Conservation (phyloP, 2,113 vertebrate species). For the Noctilio leporinus region DNA sequence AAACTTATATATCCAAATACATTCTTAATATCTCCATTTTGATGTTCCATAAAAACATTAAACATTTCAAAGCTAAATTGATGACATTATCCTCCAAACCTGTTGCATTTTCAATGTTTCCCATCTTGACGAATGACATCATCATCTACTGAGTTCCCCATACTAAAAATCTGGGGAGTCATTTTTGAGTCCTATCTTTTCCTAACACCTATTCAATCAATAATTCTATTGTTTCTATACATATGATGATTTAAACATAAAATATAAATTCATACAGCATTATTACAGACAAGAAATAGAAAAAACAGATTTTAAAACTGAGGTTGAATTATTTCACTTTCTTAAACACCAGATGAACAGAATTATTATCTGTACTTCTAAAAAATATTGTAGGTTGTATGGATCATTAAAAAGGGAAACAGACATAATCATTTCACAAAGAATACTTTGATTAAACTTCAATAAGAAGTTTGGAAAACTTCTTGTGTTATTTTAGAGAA, state of each 20-base stretch:
- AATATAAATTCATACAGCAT: background rate
- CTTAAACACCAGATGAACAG: background rate
- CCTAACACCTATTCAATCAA: background rate
- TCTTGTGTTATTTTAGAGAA: background rate
- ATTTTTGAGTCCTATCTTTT: background rate
- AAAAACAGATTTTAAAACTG: background rate
- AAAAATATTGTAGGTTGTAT: background rate
- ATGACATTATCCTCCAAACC: background rate
- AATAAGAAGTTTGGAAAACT: background rate
- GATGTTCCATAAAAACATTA: background rate
- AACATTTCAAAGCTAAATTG: constrained; percentile 16
- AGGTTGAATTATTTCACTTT: constrained; percentile 2
- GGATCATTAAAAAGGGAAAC: background rate
- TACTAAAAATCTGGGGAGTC: background rate
- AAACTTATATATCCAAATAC: background rate
- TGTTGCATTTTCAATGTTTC: background rate
- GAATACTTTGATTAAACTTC: background rate
- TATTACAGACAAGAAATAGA: background rate
- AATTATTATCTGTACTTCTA: background rate
- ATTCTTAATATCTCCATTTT: background rate
- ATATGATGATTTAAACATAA: background rate
- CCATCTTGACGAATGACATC: background rate
- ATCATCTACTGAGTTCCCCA: background rate
- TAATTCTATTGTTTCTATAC: background rate
- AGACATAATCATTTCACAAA: background rate